Evolutionary conservation across 2,888 invertebrate species (phyloP).

Genomic region (Tinea trinotella): DNA sequence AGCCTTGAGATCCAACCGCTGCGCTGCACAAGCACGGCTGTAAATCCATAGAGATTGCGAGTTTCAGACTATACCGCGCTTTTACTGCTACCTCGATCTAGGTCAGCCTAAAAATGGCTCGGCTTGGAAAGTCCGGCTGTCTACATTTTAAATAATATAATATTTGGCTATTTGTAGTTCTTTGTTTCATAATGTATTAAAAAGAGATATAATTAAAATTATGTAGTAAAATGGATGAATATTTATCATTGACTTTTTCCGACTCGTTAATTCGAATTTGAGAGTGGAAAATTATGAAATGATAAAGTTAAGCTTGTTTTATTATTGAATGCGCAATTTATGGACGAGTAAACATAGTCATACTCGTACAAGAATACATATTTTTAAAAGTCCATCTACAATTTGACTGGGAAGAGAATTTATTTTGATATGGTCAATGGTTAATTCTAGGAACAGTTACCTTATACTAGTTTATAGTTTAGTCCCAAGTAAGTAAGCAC

Average conservation of each 20-base stretch:
- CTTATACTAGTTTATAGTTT: neutral
- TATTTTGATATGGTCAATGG: too few relatives aligned
- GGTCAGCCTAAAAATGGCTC: slow-evolving; percentile 22
- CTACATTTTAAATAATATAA: slow-evolving; percentile 1
- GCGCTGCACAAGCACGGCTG: slow-evolving; percentile 33
- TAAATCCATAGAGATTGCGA: slow-evolving; percentile 32
- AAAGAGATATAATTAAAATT: too few relatives aligned
- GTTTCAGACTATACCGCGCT: slow-evolving; percentile 29
- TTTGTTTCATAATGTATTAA: too few relatives aligned
- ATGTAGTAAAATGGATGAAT: slow-evolving; percentile 6
- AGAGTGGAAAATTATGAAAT: neutral
- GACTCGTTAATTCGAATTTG: slow-evolving; percentile 2
- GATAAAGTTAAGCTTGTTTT: slow-evolving; percentile 1
- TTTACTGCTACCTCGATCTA: slow-evolving; percentile 35
- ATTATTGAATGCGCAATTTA: neutral
- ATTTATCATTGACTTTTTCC: slow-evolving; percentile 7
- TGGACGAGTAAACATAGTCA: too few relatives aligned
- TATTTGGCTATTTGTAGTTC: neutral
- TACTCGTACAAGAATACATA: too few relatives aligned
- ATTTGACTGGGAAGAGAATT: too few relatives aligned
- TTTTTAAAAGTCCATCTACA: too few relatives aligned
- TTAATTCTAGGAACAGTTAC: neutral
- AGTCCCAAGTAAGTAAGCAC: neutral
- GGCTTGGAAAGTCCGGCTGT: neutral
- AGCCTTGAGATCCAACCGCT: slow-evolving; percentile 28